Base-by-base conservation (phyloP, 2,888 invertebrate species). In the Pachymerium ferrugineum region DNA sequence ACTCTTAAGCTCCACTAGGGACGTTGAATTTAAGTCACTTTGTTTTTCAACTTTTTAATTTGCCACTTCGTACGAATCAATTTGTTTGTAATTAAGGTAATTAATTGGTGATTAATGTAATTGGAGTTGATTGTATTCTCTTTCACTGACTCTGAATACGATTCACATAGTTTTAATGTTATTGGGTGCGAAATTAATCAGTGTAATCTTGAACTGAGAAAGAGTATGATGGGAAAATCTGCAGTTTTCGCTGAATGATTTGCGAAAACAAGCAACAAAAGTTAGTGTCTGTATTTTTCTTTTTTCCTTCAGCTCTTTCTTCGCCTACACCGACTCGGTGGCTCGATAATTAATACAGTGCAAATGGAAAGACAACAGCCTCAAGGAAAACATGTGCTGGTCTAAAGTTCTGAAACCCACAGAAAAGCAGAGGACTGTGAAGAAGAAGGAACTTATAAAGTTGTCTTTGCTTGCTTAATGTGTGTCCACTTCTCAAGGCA, bases 331-430 rank as follows among this genome's bases (percentile, higher is more conserved):
- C 67, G 16, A 67, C 67, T 67, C 67, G 25, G 6, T 67, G 10
- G 25, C 67, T 28, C 19, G 67, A 28, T 28, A 22, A 67, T 67
- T 67, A 67, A 67, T 67, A 28, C 67, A 67, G 67, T 67, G 67
- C 67, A 67, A 67, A 67, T 67, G 29, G 67, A 67, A 67, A 67
- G 67, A 67, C 67, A 67, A 67, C 29, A 67, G 67, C 29, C 67
- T 3, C 67, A 67, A 28, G 67, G 29, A 28, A 67, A 67, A 67
- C 29, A 67, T 67, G 29, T 22, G 67, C 25, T 67, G 67, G 67
- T 28, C 67, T 28, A 67, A 67, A 67, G 67, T 67, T 28, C 42
- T n/a, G 42, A 42, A 42, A 42, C 42, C 42, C 42, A 42, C 42
- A 10, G 42, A 42, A 42, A 42, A 42, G 42, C 5, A 42, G 42